Evolutionary conservation across 2,113 vertebrate species (phyloP).

Genomic region (Gavia stellata): DNA sequence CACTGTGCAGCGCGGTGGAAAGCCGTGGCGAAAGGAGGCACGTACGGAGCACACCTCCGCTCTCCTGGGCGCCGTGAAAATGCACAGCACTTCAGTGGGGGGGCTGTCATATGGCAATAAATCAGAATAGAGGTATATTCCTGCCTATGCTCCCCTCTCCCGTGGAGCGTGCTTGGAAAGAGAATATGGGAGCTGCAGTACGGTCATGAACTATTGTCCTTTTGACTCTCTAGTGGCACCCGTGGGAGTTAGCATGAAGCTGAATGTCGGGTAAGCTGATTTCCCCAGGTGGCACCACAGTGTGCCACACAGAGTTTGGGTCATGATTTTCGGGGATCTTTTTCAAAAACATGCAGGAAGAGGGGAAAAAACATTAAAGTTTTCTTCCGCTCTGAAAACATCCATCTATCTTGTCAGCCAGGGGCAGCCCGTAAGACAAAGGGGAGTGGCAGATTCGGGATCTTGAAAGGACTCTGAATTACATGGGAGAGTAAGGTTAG

Average conservation of each 20-base stretch:
- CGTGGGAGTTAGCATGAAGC: neutral
- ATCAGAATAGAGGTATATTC: neutral
- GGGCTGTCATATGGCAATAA: neutral
- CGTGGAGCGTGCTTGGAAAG: rapidly evolving
- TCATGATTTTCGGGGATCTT: neutral
- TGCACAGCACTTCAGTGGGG: rapidly evolving
- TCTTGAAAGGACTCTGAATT: neutral
- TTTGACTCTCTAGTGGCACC: neutral
- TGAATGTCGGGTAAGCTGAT: neutral
- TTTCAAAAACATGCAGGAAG: neutral
- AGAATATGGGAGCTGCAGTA: neutral
- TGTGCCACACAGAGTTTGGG: neutral
- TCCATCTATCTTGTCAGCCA: neutral
- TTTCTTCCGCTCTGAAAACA: neutral
- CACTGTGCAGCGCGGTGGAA: neutral
- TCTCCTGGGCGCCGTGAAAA: rapidly evolving
- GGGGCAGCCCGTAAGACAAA: neutral
- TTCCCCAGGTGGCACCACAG: neutral
- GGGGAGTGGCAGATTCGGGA: neutral
- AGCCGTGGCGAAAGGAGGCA: neutral
- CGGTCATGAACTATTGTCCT: rapidly evolving
- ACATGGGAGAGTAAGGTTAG: neutral
- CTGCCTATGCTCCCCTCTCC: neutral
- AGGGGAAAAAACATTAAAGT: neutral
- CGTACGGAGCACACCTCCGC: rapidly evolving